Conservation (phyloP, 2,113 vertebrate species). For the Salvelinus namaycush region DNA sequence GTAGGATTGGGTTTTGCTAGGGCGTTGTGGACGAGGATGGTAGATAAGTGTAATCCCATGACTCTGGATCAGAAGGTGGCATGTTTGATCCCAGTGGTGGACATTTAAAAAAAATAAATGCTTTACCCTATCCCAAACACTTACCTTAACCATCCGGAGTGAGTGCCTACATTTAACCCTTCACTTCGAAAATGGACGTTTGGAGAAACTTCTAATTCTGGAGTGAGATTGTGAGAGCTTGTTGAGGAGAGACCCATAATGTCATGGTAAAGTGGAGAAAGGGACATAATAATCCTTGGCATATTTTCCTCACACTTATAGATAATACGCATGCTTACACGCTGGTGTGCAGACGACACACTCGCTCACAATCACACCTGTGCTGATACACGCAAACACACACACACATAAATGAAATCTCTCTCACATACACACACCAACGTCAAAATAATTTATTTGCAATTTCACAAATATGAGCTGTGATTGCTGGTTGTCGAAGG, state of each 20-base stretch:
- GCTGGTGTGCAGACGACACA: conserved; percentile 11
- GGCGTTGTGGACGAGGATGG: too few relatives aligned
- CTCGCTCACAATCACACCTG: conserved; percentile 27
- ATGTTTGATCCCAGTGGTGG: too few relatives aligned
- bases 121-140: too few relatives aligned
- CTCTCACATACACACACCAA: conserved; percentile 26
- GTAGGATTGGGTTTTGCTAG: too few relatives aligned
- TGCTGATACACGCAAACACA: conserved; percentile 9
- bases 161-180: too few relatives aligned
- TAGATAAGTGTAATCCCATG: too few relatives aligned
- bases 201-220: too few relatives aligned
- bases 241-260: background rate
- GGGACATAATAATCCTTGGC: background rate
- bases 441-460: conserved; percentile 72
- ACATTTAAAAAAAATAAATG: too few relatives aligned
- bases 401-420: conserved; percentile 15
- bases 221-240: too few relatives aligned
- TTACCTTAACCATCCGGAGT: too few relatives aligned
- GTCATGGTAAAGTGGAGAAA: background rate
- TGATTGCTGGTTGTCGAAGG: conserved; percentile 76
- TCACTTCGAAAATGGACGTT: too few relatives aligned
- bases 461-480: conserved; percentile 76
- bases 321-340: background rate
- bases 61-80: too few relatives aligned
- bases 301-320: background rate